Evolutionary conservation across 2,113 vertebrate species (phyloP).

Genomic region (Phylloscopus whistleri): DNA sequence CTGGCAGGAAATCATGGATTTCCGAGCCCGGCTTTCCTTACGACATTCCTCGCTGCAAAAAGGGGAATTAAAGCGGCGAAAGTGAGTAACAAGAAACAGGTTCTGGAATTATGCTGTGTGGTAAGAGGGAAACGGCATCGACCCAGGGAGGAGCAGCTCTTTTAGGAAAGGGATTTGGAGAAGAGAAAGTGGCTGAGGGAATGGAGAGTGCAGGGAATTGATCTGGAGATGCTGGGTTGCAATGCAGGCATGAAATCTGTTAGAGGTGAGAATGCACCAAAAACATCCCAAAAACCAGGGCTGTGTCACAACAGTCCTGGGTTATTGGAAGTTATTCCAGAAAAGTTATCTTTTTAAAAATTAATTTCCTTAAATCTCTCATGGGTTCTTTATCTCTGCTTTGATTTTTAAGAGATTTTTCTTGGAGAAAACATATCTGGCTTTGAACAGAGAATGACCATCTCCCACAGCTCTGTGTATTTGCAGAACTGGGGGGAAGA

Average conservation of each 20-base stretch:
- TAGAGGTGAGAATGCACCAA: not conserved
- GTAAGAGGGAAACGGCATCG: not conserved
- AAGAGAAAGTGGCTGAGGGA: not conserved
- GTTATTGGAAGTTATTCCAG: not conserved
- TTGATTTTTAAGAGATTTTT: not conserved
- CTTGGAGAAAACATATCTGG: not conserved
- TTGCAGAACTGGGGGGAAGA: not conserved
- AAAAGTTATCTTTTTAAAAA: not conserved
- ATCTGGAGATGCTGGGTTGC: not conserved
- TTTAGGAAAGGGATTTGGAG: not conserved
- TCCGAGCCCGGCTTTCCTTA: conserved; percentile 42
- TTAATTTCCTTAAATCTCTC: not conserved
- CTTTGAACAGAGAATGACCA: not conserved
- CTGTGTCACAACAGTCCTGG: not conserved
- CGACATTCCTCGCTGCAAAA: not conserved
- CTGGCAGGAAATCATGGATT: conserved; percentile 68
- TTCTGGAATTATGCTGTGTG: not conserved
- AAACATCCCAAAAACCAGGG: not conserved
- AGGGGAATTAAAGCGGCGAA: conserved; percentile 37
- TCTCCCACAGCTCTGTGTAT: not conserved
- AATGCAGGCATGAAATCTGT: not conserved
- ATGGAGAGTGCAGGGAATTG: not conserved
- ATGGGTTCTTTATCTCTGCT: not conserved
- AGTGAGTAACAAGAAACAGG: conserved; percentile 63
- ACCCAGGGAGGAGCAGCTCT: not conserved